Evolutionary conservation across 2,797 vertebrate genomes (phyloP).

Genomic region (Scomberomorus guttatus): DNA sequence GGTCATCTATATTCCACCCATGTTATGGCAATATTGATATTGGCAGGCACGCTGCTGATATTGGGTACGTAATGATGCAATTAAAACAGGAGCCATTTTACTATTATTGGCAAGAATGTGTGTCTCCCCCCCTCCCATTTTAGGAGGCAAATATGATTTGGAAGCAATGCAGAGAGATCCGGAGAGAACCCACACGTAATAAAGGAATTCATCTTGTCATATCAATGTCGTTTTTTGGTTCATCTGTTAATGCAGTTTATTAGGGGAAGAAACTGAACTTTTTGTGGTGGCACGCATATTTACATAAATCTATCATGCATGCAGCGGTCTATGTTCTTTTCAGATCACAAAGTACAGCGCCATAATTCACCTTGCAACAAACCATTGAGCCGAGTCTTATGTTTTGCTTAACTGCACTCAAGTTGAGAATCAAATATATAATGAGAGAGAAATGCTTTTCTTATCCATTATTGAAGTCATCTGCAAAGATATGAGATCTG

Average conservation of each 20-base stretch:
- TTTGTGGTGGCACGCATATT: constrained; percentile 56
- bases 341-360: constrained; percentile 66
- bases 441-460: constrained; percentile 83
- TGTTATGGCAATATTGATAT: constrained; percentile 90
- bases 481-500: constrained; percentile 78
- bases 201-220: constrained; percentile 86
- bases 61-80: constrained; percentile 90
- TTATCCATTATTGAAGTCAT: constrained; percentile 85
- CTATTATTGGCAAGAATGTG: constrained; percentile 87
- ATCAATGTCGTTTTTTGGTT: constrained; percentile 80
- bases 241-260: constrained; percentile 82
- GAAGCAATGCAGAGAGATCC: constrained; percentile 82
- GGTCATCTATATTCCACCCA: constrained; percentile 90
- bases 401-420: constrained; percentile 85
- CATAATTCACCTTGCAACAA: constrained; percentile 84
- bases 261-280: constrained; percentile 68
- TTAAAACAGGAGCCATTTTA: constrained; percentile 90
- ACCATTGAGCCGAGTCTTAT: constrained; percentile 81
- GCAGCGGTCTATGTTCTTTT: constrained; percentile 57
- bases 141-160: constrained; percentile 89
- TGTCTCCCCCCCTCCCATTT: constrained; percentile 72
- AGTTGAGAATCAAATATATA: constrained; percentile 85
- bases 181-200: constrained; percentile 84
- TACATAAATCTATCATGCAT: constrained; percentile 67
- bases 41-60: constrained; percentile 89